A percentile compares a stretch with the other conserved stretches of the same genome.
Conservation (phyloP, 2,113 vertebrate species). For the Eptatretus burgeri region DNA sequence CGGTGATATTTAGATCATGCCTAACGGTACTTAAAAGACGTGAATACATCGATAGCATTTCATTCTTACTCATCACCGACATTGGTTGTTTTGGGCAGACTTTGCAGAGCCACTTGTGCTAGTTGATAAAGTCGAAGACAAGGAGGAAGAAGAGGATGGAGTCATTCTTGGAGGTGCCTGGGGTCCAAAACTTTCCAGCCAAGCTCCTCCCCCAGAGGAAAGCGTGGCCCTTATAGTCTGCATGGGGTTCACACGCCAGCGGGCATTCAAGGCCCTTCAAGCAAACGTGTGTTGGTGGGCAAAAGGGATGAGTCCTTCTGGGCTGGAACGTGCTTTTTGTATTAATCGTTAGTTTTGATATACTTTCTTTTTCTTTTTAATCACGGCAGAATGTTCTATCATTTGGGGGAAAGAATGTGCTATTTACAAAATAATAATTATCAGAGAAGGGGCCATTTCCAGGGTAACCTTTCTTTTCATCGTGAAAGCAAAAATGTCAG, state of each 20-base stretch:
- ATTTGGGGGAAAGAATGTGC: no score
- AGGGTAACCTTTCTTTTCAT: no score
- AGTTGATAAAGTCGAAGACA: conserved; percentile 30
- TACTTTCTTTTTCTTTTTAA: no score
- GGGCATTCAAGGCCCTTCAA: conserved; percentile 45
- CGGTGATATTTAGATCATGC: neutral
- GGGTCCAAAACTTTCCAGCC: conserved; percentile 16
- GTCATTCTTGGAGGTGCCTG: no score
- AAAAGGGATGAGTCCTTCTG: neutral
- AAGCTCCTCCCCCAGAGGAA: conserved; percentile 47
- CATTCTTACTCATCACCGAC: neutral
- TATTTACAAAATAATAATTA: no score
- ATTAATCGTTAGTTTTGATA: no score
- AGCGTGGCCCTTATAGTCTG: conserved; percentile 61
- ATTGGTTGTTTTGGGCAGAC: conserved; percentile 21
- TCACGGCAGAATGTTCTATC: no score
- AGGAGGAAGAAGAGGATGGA: conserved; percentile 11
- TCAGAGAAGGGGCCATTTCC: no score
- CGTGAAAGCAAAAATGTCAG: no score
- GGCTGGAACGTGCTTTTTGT: no score
- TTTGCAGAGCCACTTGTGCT: conserved; percentile 56
- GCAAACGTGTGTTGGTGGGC: conserved; percentile 33
- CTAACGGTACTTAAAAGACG: no score
- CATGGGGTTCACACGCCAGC: conserved; percentile 68
- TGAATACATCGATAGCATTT: neutral